A percentile compares a stretch with the other conserved stretches of the same genome.
Evolutionary conservation across 2,797 vertebrate genomes (phyloP).

Genomic region (Myioborus miniatus): DNA sequence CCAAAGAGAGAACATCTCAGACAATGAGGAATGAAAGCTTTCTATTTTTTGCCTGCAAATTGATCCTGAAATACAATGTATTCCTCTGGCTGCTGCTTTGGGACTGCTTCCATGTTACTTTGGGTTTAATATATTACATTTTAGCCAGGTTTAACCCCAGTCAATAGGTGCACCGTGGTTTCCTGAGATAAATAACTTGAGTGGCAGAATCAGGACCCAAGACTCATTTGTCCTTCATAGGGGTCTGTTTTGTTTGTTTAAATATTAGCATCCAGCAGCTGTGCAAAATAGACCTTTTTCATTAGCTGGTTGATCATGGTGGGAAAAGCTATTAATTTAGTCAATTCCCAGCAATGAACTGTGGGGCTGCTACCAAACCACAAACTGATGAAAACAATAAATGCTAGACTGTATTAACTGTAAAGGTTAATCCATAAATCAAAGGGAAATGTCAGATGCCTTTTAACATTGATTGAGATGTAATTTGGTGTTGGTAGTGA

Average conservation of each 20-base stretch:
- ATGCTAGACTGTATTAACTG: conserved; percentile 62
- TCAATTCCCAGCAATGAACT: conserved; percentile 55
- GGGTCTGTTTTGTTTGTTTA: conserved; percentile 56
- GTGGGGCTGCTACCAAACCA: conserved; percentile 62
- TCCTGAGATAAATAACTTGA: conserved; percentile 2
- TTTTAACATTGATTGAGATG: conserved; percentile 77
- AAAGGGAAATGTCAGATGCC: conserved; percentile 78
- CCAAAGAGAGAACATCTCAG: neutral
- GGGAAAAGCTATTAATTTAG: conserved; percentile 74
- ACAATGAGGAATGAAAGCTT: neutral
- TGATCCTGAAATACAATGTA: neutral
- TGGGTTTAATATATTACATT: neutral
- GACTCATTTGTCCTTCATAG: conserved; percentile 25
- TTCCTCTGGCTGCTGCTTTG: neutral
- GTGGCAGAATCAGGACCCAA: neutral
- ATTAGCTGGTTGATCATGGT: conserved; percentile 53
- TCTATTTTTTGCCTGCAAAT: neutral
- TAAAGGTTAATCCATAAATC: conserved; percentile 82
- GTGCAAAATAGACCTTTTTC: conserved; percentile 53
- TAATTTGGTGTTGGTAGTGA: conserved; percentile 69
- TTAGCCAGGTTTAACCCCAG: neutral
- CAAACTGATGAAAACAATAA: conserved; percentile 64
- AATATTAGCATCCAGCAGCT: conserved; percentile 52
- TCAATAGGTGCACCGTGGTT: neutral
- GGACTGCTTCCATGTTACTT: neutral